Percentiles rank a stretch among this genome's conserved stretches.
Conservation (phyloP, 2,888 invertebrate genomes). For the Polydesmus complanatus region DNA sequence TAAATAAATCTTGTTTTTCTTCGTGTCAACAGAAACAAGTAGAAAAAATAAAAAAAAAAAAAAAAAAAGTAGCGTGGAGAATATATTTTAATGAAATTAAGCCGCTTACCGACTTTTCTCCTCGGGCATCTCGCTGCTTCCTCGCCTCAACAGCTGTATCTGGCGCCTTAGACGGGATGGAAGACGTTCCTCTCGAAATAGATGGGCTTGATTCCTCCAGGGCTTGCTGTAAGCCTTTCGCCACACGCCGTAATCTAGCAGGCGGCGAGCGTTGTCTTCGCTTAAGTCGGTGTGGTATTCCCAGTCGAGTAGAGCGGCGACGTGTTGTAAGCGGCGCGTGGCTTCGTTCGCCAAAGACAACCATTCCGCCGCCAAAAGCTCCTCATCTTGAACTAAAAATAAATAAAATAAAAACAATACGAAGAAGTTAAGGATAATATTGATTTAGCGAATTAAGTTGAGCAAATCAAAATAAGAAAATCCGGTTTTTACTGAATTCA, state of each 20-base stretch:
- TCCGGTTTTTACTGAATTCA: not conserved
- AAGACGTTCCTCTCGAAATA: not conserved
- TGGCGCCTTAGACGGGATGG: not conserved
- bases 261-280: constrained; percentile 3
- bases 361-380: constrained; percentile 5
- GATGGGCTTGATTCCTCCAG: constrained; percentile 13
- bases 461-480: not conserved
- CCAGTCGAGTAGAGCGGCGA: constrained; percentile 14
- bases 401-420: not conserved
- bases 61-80: not conserved
- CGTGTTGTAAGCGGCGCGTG: constrained; percentile 11
- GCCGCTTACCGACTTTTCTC: constrained; percentile 5
- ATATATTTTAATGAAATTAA: not conserved
- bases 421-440: too few species aligned
- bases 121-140: not conserved
- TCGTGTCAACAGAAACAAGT: too few species aligned
- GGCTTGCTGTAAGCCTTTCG: constrained; percentile 7
- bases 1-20: too few species aligned
- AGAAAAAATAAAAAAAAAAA: too few species aligned
- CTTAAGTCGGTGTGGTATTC: constrained; percentile 17
- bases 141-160: not conserved
- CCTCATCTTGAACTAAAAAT: not conserved
- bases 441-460: too few species aligned
- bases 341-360: constrained; percentile 11
- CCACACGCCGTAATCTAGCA: constrained; percentile 4